Conservation (phyloP, 2,888 invertebrate species). For the Noctua comes region DNA sequence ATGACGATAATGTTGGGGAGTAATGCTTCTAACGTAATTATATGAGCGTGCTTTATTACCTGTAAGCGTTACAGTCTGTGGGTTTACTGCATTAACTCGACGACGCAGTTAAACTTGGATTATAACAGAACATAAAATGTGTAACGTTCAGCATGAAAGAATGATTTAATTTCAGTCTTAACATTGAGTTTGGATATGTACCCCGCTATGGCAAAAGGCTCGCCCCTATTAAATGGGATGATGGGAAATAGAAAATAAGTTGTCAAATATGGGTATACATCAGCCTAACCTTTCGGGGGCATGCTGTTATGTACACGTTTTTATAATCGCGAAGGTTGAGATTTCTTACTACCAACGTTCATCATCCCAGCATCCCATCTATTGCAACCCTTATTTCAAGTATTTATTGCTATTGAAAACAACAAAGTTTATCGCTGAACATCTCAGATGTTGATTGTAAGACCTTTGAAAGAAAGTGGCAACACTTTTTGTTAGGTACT, state of each 20-base stretch:
- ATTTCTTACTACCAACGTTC: neutral
- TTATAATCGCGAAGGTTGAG: neutral
- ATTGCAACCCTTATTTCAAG: neutral
- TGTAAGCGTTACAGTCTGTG: constrained; percentile 37
- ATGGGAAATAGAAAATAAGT: neutral
- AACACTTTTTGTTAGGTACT: neutral
- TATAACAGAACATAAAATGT: constrained; percentile 41
- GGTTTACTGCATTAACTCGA: constrained; percentile 31
- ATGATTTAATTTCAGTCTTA: constrained; percentile 22
- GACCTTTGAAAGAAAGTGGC: neutral
- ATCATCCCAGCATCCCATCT: neutral
- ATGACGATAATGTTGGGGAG: constrained; percentile 33
- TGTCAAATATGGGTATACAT: neutral
- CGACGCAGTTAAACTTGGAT: constrained; percentile 26
- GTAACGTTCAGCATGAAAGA: constrained; percentile 12
- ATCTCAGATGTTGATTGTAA: neutral
- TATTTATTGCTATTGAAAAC: constrained; percentile 1
- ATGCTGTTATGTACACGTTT: neutral
- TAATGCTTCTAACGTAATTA: constrained; percentile 46
- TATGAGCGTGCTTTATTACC: constrained; percentile 51
- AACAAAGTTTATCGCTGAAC: neutral
- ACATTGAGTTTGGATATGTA: neutral
- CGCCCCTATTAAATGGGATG: neutral
- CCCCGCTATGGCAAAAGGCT: neutral
- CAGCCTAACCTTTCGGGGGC: neutral